Evolutionary conservation across 2,797 vertebrate species (phyloP).

Genomic region (Malurus leucopterus): DNA sequence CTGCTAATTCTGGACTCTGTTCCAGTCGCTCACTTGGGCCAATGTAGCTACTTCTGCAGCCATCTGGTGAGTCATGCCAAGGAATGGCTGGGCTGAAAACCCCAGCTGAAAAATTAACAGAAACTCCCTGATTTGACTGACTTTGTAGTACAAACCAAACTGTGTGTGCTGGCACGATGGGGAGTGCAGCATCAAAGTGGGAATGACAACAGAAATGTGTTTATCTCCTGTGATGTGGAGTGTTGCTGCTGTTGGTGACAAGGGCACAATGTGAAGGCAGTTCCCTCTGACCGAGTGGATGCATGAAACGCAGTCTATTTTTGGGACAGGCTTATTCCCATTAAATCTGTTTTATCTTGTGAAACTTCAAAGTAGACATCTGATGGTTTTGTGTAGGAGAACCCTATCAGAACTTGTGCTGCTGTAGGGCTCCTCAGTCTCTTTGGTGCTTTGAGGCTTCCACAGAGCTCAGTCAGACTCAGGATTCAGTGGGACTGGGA

Average conservation of each 20-base stretch:
- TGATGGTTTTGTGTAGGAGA: not conserved
- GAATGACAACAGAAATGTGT: not conserved
- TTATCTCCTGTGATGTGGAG: not conserved
- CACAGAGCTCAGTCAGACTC: not conserved
- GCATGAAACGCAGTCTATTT: not conserved
- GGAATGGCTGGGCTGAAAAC: not conserved
- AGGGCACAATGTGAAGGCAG: rapidly evolving
- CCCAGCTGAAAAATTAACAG: not conserved
- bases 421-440: not conserved
- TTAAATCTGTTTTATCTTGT: not conserved
- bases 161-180: rapidly evolving
- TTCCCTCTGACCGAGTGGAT: not conserved
- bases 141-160: not conserved
- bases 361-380: not conserved
- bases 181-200: not conserved
- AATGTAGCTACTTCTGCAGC: not conserved
- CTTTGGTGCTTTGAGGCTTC: not conserved
- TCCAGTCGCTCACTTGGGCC: not conserved
- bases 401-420: rapidly evolving
- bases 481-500: not conserved
- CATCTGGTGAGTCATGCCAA: not conserved
- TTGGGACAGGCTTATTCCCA: not conserved
- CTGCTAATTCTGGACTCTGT: not conserved
- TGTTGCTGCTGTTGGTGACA: rapidly evolving
- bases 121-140: not conserved